These are phyloP conservation scores for Pammene aurita DNA, from an alignment of 2,888 invertebrate species.

Conservation along the genomic window DNA sequence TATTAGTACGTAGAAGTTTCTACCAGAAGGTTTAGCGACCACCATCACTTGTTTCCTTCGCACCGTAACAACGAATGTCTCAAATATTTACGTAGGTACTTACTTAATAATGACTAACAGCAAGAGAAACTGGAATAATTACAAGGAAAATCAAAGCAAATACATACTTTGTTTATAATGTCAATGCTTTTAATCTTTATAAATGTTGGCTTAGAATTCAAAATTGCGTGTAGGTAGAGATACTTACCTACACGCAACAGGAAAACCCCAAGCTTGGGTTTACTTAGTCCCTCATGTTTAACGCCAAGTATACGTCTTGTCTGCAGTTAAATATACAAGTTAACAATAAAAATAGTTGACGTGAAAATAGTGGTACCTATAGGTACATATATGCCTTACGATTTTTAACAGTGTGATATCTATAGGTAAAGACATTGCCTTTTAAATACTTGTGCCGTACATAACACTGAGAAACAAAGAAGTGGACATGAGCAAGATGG, in stretches of 20 bases:
- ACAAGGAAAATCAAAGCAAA: background rate
- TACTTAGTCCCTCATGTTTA: background rate
- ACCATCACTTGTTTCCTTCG: too few relatives aligned
- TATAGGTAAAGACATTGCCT: too few relatives aligned
- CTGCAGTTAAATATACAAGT: too few relatives aligned
- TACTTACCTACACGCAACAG: conserved; percentile 2
- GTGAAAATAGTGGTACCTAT: too few relatives aligned
- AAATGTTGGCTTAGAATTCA: background rate
- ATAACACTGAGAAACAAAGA: background rate
- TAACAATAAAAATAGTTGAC: too few relatives aligned
- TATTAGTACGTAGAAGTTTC: too few relatives aligned
- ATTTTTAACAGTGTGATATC: too few relatives aligned
- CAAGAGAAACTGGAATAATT: background rate
- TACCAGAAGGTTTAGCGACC: too few relatives aligned
- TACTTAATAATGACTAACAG: background rate
- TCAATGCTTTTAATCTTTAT: background rate
- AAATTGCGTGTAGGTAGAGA: background rate
- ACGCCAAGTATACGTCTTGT: background rate
- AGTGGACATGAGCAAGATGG: background rate
- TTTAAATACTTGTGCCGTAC: background rate
- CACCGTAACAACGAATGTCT: too few relatives aligned
- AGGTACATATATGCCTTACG: too few relatives aligned
- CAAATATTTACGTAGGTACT: background rate
- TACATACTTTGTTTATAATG: background rate
- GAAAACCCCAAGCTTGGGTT: conserved; percentile 2